Evolutionary conservation across 2,113 vertebrate species (phyloP), one percentile per base, ranked within the genome.

Genomic region (Scortum barcoo): DNA sequence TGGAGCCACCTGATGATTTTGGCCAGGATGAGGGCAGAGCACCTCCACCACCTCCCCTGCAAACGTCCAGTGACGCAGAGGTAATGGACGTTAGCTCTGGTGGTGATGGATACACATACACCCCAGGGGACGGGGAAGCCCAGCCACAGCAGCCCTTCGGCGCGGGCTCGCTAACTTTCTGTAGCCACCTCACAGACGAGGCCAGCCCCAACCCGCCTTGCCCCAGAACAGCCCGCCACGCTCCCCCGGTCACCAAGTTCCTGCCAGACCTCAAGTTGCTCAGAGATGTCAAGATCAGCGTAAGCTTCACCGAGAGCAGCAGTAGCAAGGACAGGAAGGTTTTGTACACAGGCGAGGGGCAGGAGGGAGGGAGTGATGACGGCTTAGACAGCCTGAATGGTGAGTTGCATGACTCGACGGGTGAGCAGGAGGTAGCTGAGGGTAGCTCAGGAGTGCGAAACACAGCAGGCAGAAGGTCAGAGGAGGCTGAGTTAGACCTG

Each of bases 61-160:
- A 99, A 99, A 99, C 98, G 98, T 99, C 98, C 98, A 99, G 98
- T 99, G 98, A 99, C 97, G 98, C 98, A 98, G 98, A 99, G 97
- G 97, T 98, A 98, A 99, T 99, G 98, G 98, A 99, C 98, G 98
- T 99, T 99, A 97, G 98, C 98, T 99, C 97, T 96, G 98, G 98
- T 98, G 98, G 98, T 99, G 98, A 99, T 99, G 98, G 98, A 99
- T 97, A 96, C 97, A 97, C 96, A 96, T 95, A 97, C 95, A 96
- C 95, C 97, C 97, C 96, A 96, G 97, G 96, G 96, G 97, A 98
- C 94, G 91, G 93, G 88, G 96, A 95, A 94, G 94, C 72, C 82
- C 54, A 67, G 63, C 85, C 93, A 89, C 95, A 92, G 81, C 95
- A 96, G 93, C 95, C 97, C 91, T 96, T 97, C 93, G 95, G 95